These are phyloP conservation scores for Hypolimnas misippus DNA, from an alignment of 2,888 invertebrate genomes.

Conservation along the genomic window DNA sequence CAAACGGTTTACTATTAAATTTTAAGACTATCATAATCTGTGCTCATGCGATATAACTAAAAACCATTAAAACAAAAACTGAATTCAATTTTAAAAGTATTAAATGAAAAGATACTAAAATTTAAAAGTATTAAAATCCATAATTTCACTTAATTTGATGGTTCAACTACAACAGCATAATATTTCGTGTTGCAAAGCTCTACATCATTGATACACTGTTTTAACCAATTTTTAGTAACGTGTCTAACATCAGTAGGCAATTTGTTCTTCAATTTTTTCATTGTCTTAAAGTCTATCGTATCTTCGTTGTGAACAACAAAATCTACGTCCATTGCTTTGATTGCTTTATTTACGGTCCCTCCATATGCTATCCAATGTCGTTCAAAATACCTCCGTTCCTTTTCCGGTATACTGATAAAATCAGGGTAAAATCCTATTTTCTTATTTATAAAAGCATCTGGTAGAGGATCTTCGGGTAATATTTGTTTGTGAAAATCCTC, in stretches of 20 bases:
- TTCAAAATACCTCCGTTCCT: conserved; percentile 66
- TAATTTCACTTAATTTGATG: conserved; percentile 30
- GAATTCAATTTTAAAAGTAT: too few relatives aligned
- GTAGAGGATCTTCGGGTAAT: conserved; percentile 64
- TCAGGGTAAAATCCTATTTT: conserved; percentile 76
- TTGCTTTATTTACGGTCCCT: conserved; percentile 72
- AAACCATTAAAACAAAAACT: too few relatives aligned
- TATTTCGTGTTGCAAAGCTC: conserved; percentile 60
- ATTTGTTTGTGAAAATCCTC: conserved; percentile 44
- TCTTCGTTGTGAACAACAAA: conserved; percentile 65
- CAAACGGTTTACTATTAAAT: too few relatives aligned
- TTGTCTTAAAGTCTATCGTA: conserved; percentile 56
- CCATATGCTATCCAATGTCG: conserved; percentile 87
- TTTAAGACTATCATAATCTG: too few relatives aligned
- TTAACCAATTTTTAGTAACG: conserved; percentile 71
- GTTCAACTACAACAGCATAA: conserved; percentile 61
- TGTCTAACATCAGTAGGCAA: conserved; percentile 57
- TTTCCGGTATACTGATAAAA: conserved; percentile 69
- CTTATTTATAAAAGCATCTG: conserved; percentile 65
- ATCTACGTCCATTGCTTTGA: conserved; percentile 64
- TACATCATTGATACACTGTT: conserved; percentile 67
- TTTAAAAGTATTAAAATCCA: neutral
- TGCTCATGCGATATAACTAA: too few relatives aligned
- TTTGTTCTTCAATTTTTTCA: conserved; percentile 61
- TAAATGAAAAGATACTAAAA: neutral